These are phyloP conservation scores for Prietella phreatophila DNA, from an alignment of 2,113 vertebrate species.

Conservation along the genomic window DNA sequence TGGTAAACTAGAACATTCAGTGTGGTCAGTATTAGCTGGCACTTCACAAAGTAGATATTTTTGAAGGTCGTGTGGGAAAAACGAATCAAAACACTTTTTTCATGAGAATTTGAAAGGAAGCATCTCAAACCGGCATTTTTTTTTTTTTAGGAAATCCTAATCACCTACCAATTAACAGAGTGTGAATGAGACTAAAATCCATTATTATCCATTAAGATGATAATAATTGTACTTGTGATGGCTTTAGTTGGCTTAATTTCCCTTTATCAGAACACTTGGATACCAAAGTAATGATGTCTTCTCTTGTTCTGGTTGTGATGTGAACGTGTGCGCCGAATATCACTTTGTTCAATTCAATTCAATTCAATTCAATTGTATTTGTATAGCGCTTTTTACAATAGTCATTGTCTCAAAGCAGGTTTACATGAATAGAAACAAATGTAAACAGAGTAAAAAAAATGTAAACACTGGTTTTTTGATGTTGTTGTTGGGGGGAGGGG, in stretches of 20 bases:
- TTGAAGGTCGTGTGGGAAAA: background rate
- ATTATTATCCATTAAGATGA: background rate
- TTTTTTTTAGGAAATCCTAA: background rate
- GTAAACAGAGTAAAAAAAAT: too few relatives aligned
- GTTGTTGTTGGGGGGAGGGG: background rate
- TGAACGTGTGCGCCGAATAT: background rate
- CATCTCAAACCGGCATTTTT: background rate
- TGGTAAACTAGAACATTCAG: background rate
- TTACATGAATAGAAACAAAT: too few relatives aligned
- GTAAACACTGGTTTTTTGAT: too few relatives aligned
- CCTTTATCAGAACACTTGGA: constrained; percentile 24
- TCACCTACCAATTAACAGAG: background rate
- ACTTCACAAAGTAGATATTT: background rate
- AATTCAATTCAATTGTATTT: too few relatives aligned
- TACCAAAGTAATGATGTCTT: constrained; percentile 30
- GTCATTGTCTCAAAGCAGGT: too few relatives aligned
- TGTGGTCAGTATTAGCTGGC: constrained; percentile 3
- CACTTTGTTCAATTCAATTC: too few relatives aligned
- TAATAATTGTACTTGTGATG: background rate
- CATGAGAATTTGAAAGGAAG: background rate
- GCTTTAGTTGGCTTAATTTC: background rate
- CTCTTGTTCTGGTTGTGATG: background rate
- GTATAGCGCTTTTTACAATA: too few relatives aligned
- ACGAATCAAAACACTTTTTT: background rate
- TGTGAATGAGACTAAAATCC: background rate